Base-by-base conservation (phyloP, 2,797 vertebrate genomes). In the Prunella strophiata region DNA sequence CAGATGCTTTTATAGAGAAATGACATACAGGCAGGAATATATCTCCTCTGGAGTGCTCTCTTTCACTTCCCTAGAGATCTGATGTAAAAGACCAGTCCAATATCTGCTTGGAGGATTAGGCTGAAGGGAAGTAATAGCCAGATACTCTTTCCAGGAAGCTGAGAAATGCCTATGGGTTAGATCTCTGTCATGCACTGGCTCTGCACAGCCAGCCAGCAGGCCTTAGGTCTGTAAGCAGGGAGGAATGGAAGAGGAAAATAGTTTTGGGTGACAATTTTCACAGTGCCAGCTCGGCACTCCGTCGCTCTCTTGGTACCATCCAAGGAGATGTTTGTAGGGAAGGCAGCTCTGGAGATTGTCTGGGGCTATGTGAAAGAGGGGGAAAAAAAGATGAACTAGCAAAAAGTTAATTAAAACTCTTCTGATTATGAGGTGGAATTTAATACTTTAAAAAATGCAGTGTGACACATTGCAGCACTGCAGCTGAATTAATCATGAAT, bases 401-500 rank as follows among this genome's bases (percentile, higher is more conserved):
- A 97, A 97, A 97, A 97, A 96, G 94, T 97, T 97, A 97, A 98
- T 97, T 97, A 97, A 97, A 97, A 97, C 89, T 94, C 95, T 95
- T 97, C 92, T 94, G 96, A 96, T 97, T 95, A 93, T 95, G 96
- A 97, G 94, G 96, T 89, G 86, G 96, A 96, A 97, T 97, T 97
- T 93, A 97, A 97, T 95, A 96, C 96, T 97, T 97, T 95, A 48
- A 97, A 98, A 97, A 97, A 98, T 96, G 95, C 96, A 91, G 91
- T 52, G 91, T 94, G 96, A 97, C 97, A 94, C 96, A 94, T 91
- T 86, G 96, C 95, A 96, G 89, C 95, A 30, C 95, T 96, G 93
- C 91, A 97, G 79, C 95, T 97, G 96, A 98, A 98, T 98, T 97
- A 98, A 98, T 97, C 97, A 97, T 97, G 97, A 98, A 96, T 85